Base-by-base conservation (phyloP, 2,113 vertebrate species). In the Microtus pennsylvanicus region DNA sequence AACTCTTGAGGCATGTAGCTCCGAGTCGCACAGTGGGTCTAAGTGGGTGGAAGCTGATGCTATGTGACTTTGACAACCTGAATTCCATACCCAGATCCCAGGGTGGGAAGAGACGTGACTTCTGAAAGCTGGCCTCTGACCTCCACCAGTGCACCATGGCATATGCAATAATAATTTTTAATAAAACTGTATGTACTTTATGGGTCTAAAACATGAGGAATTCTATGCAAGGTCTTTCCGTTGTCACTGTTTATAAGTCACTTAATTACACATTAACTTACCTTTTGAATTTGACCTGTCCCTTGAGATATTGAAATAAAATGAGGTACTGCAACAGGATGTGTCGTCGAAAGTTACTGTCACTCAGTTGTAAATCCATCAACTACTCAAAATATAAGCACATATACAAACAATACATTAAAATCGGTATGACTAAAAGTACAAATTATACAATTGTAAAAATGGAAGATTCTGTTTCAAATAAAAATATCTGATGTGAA, bases 261-360 rank as follows among this genome's bases (percentile, higher is more conserved):
- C 21, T 90, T 76, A 86, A 86, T 47, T 52, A 92, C 0, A 6
- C 19, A 70, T 76, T 95, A 85, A 10, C 52, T 99, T 98, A 99
- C 99, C 99, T 99, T 98, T 99, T 99, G 98, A 99, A 99, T 97
- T 99, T 99, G 97, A 99, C 99, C 95, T 99, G 99, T 58, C 99
- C 99, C 96, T 99, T 99, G 91, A 99, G 98, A 98, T 99, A 99
- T 94, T 99, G 99, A 98, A 99, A 99, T 47, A 99, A 99, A 98
- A 99, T 99, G 80, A 99, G 99, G 98, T 99, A 99, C 96, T 99
- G 99, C 98, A 99, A 97, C 28, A 99, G 98, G 97, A 99, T 99
- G 98, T 99, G 99, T 35, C 99, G 99, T 42, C 99, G 98, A 97
- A 99, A 99, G 98, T 99, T 99, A 97, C 99, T 99, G 98, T 99